These are phyloP conservation scores for Pimpla rufipes DNA, from an alignment of 2,888 invertebrate genomes.

Conservation along the genomic window DNA sequence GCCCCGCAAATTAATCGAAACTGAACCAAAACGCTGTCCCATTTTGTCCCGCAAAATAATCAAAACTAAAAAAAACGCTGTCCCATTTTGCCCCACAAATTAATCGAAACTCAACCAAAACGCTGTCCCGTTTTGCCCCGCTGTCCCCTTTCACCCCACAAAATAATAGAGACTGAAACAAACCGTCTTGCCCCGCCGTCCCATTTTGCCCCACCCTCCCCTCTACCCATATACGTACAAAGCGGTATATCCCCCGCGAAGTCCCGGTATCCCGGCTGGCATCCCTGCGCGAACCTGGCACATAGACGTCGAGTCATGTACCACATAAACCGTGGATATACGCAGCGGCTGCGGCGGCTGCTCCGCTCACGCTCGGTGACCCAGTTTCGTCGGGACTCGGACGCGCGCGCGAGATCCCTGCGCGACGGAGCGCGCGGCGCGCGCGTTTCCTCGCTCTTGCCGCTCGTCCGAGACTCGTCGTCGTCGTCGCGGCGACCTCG, in stretches of 20 bases:
- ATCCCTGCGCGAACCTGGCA: conserved; percentile 37
- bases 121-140: too few relatives aligned
- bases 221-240: background rate
- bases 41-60: too few relatives aligned
- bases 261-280: conserved; percentile 50
- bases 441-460: conserved; percentile 43
- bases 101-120: too few relatives aligned
- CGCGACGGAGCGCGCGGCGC: conserved; percentile 22
- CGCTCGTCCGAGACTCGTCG: conserved; percentile 57
- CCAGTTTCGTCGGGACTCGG: conserved; percentile 70
- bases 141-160: too few relatives aligned
- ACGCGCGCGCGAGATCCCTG: conserved; percentile 57
- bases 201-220: too few relatives aligned
- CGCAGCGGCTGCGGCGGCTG: conserved; percentile 55
- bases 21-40: too few relatives aligned
- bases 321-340: conserved; percentile 18
- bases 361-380: conserved; percentile 68
- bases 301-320: conserved; percentile 23
- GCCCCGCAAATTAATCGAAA: too few relatives aligned
- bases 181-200: too few relatives aligned
- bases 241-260: conserved; percentile 43
- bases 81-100: too few relatives aligned
- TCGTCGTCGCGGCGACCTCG: conserved; percentile 48
- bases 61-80: too few relatives aligned
- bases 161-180: too few relatives aligned